Evolutionary conservation across 2,888 invertebrate species (phyloP), one percentile per base, ranked within the genome.

Genomic region (Idaea dimidiata): DNA sequence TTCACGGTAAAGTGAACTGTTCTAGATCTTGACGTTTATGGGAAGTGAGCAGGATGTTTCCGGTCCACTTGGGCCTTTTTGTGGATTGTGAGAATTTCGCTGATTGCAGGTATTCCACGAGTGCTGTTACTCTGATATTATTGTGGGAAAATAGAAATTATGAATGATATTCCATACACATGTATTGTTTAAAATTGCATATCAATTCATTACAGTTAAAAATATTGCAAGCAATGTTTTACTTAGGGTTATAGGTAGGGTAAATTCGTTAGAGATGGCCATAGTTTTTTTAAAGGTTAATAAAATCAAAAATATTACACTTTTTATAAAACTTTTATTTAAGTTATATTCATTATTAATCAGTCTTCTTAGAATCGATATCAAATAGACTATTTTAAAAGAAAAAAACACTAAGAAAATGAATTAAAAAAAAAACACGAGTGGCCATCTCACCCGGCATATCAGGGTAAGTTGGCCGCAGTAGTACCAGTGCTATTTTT

Each of bases 11-110:
- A 78, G 62, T 80, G 80, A 72, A 74, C 78, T 8, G 87, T 88
- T 89, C 89, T 87, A 84, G 88, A 87, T 87, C 84, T 85, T 83
- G 71, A 72, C 59, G 60, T 84, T 86, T 87, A 86, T 87, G 88
- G 88, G 88, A 88, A 87, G 78, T 80, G 85, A 83, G 76, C 86
- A 83, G 78, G 80, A 69, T 73, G 75, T 81, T 80, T 81, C 75
- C 83, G 83, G 74, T 74, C 70, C 72, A 70, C 59, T 66, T 72
- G 72, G 63, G 74, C 68, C 43, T 14, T 72, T 72, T 75, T 78
- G 76, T 75, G 67, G 65, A 67, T 69, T 69, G 71, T 71, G 77
- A 61, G 71, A 74, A 69, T 7, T n/a, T 14, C 32, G 16, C 16
- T 16, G 16, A 32, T 32, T 58, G 43, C 43, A 43, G 43, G 43